These are phyloP conservation scores for Sebastes itinus DNA, from an alignment of 2,797 vertebrate species.

Conservation along the genomic window DNA sequence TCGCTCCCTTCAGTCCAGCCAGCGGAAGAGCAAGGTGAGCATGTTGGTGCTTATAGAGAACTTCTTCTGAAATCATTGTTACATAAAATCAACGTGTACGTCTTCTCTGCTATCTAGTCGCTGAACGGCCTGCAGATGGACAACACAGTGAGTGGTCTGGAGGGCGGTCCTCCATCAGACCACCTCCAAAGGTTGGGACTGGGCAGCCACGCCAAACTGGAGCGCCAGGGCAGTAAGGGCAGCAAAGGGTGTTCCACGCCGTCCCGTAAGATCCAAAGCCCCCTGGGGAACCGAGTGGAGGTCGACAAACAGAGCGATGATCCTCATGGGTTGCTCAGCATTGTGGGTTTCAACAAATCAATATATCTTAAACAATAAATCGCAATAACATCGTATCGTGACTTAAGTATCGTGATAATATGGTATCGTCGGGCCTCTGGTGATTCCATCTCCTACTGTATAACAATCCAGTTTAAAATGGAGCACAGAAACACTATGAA, in stretches of 20 bases:
- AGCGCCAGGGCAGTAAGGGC: constrained; percentile 86
- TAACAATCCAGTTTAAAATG: accelerated
- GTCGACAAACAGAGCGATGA: constrained; percentile 76
- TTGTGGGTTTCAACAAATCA: constrained; percentile 60
- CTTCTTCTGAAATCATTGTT: accelerated
- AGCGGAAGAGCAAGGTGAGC: constrained; percentile 90
- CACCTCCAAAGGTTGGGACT: constrained; percentile 79
- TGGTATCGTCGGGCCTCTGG: too few species aligned
- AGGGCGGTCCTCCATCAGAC: constrained; percentile 53
- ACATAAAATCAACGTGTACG: accelerated
- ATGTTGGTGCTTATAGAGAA: not conserved
- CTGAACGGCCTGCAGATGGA: constrained; percentile 95
- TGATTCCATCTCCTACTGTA: not conserved
- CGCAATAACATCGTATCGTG: too few species aligned
- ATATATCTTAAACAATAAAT: not conserved
- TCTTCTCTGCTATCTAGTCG: constrained; percentile 73
- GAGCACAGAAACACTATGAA: not conserved
- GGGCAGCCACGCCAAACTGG: constrained; percentile 88
- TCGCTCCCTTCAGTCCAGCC: constrained; percentile 89
- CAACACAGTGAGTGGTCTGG: constrained; percentile 83
- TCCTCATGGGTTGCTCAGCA: constrained; percentile 78
- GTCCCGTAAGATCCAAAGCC: constrained; percentile 79
- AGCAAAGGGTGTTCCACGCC: constrained; percentile 79
- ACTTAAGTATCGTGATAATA: too few species aligned
- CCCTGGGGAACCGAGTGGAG: constrained; percentile 80